These are phyloP conservation scores for Hyposoter dolosus DNA, from an alignment of 2,888 invertebrate species.

Conservation along the genomic window DNA sequence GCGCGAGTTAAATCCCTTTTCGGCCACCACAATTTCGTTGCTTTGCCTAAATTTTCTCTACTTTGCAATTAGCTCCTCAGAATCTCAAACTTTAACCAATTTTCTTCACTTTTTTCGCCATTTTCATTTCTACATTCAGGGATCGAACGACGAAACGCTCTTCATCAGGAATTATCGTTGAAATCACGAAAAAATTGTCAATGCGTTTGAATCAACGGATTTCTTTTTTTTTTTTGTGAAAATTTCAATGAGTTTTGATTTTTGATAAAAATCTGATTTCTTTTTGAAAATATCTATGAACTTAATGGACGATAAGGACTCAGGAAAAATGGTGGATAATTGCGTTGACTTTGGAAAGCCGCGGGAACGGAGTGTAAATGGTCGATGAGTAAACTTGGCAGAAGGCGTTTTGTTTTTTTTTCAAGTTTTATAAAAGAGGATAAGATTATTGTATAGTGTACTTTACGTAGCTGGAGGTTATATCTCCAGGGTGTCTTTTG, in stretches of 20 bases:
- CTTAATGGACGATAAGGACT: not conserved
- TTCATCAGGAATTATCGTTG: not conserved
- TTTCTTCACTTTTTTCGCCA: not conserved
- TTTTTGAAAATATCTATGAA: not conserved
- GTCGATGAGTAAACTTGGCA: constrained; percentile 8
- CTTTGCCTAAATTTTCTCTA: constrained; percentile 32
- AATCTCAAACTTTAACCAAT: not conserved
- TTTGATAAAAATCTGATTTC: not conserved
- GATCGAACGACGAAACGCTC: not conserved
- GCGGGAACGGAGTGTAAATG: constrained; percentile 5
- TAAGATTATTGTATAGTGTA: constrained; percentile 10
- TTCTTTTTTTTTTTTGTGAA: not conserved
- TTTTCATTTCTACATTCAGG: not conserved
- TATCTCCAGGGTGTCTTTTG: constrained; percentile 56
- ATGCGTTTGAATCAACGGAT: not conserved
- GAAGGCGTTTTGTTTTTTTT: not conserved
- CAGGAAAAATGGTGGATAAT: not conserved
- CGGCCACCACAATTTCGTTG: constrained; percentile 51
- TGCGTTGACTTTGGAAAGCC: not conserved
- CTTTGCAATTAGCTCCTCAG: not conserved
- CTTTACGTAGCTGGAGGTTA: constrained; percentile 38
- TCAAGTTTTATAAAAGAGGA: not conserved
- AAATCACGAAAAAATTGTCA: not conserved
- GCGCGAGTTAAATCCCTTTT: constrained; percentile 53
- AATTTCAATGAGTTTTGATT: not conserved